Evolutionary conservation across 2,113 vertebrate species (phyloP), one percentile per base, ranked within the genome.

Genomic region (Catharus fuscescens): DNA sequence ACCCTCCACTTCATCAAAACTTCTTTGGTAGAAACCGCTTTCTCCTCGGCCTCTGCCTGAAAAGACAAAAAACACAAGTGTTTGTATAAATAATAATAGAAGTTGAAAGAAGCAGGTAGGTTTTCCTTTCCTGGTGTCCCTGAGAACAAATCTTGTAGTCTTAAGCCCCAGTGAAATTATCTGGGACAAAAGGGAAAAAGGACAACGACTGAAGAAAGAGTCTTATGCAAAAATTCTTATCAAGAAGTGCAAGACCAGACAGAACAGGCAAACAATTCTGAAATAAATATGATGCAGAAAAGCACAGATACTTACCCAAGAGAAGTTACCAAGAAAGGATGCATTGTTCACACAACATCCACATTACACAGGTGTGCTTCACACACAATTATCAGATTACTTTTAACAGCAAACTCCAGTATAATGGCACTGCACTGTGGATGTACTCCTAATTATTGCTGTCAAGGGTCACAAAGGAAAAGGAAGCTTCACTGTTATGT

Each of bases 21-120:
- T 99, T 99, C 99, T 99, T 99, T 99, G 99, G 99, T 99, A 99
- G 98, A 99, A 99, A 96, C 99, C 98, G 97, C 99, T 98, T 96
- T 99, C 99, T 97, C 99, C 99, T 98, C 99, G 98, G 89, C 99
- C 99, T 97, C 99, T 98, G 89, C 99, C 99, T 99, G 96, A 94
- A 96, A 97, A 96, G 92, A 97, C 96, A 95, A 95, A 97, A 95
- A 94, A 74, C 82, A 94, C 81, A 97, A 94, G 54, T 34, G 44
- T 92, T 90, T 93, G 84, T 86, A 92, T 29, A 91, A 93, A 82
- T 71, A 91, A 71, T 57, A 88, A 88, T 2, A 86, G 29, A 91
- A 93, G 15, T 44, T 54, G 28, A 67, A 79, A 89, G 64, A 91
- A 16, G 53, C 80, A 95, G 42, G 57, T 89, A 85, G 70, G 84